Conservation (phyloP, 2,797 vertebrate species). For the Gambelia wislizenii region DNA sequence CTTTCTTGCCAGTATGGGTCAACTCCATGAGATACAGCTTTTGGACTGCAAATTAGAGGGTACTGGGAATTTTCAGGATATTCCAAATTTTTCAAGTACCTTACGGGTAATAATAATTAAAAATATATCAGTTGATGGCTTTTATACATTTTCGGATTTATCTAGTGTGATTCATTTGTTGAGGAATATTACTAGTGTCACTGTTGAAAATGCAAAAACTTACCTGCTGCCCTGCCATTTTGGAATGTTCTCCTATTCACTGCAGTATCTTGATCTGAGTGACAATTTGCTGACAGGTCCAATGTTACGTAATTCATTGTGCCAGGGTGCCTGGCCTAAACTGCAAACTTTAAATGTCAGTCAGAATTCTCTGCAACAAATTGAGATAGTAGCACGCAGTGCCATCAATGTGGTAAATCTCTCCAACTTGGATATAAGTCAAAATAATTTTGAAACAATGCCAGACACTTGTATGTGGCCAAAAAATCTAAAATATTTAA, state of each 20-base stretch:
- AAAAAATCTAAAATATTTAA: slow-evolving; percentile 74
- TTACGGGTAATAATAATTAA: slow-evolving; percentile 62
- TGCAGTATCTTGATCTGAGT: slow-evolving; percentile 82
- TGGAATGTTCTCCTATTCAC: slow-evolving; percentile 64
- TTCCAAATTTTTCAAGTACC: slow-evolving; percentile 13
- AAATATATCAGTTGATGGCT: slow-evolving; percentile 67
- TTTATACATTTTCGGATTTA: slow-evolving; percentile 77
- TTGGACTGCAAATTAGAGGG: slow-evolving; percentile 73
- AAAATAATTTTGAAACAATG: slow-evolving; percentile 76
- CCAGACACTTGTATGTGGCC: slow-evolving; percentile 79
- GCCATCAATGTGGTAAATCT: slow-evolving; percentile 67
- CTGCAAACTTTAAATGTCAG: slow-evolving; percentile 81
- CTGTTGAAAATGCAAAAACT: slow-evolving; percentile 74
- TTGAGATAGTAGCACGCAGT: slow-evolving; percentile 54
- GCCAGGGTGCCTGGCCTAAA: slow-evolving; percentile 65
- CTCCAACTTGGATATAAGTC: slow-evolving; percentile 80
- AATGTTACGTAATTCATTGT: slow-evolving; percentile 74
- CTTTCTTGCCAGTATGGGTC: slow-evolving; percentile 29
- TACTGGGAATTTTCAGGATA: slow-evolving; percentile 51
- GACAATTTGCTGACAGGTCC: slow-evolving; percentile 79
- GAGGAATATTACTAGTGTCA: slow-evolving; percentile 67
- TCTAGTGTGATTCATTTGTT: slow-evolving; percentile 34
- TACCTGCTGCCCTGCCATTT: slow-evolving; percentile 79
- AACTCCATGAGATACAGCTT: slow-evolving; percentile 61
- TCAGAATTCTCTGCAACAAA: slow-evolving; percentile 76